These are phyloP conservation scores for Knipowitschia caucasica DNA, from an alignment of 2,797 vertebrate species.

Conservation along the genomic window DNA sequence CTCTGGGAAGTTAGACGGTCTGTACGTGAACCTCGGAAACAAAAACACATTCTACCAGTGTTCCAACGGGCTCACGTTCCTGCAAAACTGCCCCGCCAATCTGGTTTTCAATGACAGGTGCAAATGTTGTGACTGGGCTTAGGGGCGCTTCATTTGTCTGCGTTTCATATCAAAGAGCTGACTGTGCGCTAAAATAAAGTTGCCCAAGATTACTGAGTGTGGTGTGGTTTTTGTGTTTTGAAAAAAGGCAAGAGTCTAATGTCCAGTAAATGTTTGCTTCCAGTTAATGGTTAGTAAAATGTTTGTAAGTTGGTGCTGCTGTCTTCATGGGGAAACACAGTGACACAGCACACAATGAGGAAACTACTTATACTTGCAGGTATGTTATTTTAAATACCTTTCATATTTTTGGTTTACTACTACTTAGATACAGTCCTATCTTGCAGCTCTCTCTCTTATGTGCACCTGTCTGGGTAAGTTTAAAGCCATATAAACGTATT, in stretches of 20 bases:
- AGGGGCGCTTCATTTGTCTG: too few species aligned
- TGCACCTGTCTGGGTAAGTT: conserved; percentile 54
- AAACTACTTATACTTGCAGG: conserved; percentile 44
- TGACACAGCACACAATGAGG: conserved; percentile 33
- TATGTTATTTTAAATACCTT: conserved; percentile 1
- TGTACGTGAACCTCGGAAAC: conserved; percentile 45
- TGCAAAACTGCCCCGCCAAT: conserved; percentile 29
- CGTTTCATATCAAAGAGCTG: too few species aligned
- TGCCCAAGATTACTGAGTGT: neutral
- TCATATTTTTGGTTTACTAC: neutral
- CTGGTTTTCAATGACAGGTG: conserved; percentile 49
- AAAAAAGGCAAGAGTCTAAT: conserved; percentile 17
- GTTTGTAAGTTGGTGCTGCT: neutral
- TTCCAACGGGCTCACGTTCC: neutral
- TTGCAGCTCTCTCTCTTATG: conserved; percentile 49
- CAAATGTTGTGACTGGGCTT: conserved; percentile 61
- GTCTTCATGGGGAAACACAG: neutral
- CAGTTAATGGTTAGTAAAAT: conserved; percentile 40
- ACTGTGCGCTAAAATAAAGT: neutral
- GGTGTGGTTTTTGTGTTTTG: conserved; percentile 2
- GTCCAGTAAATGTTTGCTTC: neutral
- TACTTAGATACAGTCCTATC: conserved; percentile 18
- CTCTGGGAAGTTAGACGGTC: conserved; percentile 31
- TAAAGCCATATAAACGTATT: neutral
- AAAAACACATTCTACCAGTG: conserved; percentile 54